Evolutionary conservation across 2,113 vertebrate genomes (phyloP).

Genomic region (Cygnus buccinator): DNA sequence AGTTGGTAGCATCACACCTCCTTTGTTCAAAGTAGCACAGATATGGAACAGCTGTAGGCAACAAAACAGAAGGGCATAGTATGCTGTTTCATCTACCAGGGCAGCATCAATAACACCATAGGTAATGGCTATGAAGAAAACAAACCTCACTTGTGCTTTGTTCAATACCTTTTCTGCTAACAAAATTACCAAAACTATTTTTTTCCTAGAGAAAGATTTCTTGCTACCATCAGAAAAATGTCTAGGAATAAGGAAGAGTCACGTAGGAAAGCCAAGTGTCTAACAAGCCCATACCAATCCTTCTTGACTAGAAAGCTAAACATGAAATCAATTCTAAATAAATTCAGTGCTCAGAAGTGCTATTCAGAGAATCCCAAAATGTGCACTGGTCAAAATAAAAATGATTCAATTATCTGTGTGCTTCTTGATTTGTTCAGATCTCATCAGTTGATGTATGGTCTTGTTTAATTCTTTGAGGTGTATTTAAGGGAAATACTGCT

Average conservation of each 20-base stretch:
- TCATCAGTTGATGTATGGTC: neutral
- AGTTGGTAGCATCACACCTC: neutral
- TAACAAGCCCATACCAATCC: neutral
- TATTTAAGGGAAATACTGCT: neutral
- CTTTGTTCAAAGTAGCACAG: neutral
- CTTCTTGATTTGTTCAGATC: neutral
- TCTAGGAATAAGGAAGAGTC: neutral
- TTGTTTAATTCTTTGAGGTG: neutral
- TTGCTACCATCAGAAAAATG: neutral
- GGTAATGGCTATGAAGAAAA: neutral
- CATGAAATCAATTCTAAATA: neutral
- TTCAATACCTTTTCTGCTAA: neutral
- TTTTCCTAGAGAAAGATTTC: neutral
- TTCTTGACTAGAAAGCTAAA: neutral
- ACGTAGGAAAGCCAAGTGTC: neutral
- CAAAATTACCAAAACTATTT: neutral
- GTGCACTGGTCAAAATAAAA: neutral
- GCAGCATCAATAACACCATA: neutral
- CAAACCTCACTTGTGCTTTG: neutral
- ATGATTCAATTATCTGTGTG: neutral
- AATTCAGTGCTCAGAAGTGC: neutral
- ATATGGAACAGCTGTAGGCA: neutral
- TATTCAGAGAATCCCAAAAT: neutral
- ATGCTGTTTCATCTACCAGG: neutral
- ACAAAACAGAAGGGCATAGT: no score